phyloP scores from a whole-genome alignment of 2,113 vertebrate species.

The Podilymbus podiceps region DNA sequence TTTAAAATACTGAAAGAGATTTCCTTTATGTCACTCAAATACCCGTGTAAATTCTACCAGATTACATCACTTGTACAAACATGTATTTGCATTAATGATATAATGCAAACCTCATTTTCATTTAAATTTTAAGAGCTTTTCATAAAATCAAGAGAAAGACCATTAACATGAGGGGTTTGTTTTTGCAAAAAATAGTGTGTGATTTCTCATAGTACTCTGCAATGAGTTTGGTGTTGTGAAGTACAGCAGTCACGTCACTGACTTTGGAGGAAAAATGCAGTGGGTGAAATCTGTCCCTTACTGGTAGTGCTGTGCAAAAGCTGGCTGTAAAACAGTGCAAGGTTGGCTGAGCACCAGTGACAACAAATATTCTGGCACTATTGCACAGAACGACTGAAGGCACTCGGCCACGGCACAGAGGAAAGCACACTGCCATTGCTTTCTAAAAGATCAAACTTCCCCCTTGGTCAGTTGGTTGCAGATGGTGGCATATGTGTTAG shows the following conservation, averaged over 20 bases:
- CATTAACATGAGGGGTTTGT: fast-evolving
- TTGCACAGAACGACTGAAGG: not conserved
- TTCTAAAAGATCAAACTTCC: conserved; percentile 3
- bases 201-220: not conserved
- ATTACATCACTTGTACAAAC: not conserved
- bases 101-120: not conserved
- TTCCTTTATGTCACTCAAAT: not conserved
- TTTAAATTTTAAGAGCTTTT: not conserved
- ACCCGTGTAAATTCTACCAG: fast-evolving
- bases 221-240: not conserved
- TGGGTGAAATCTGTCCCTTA: not conserved
- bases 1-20: not conserved
- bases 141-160: not conserved
- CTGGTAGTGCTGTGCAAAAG: not conserved
- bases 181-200: not conserved
- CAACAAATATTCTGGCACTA: conserved; percentile 2
- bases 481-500: conserved; percentile 22
- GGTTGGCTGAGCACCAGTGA: conserved; percentile 2
- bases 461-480: conserved; percentile 12
- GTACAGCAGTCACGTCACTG: not conserved
- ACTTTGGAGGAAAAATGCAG: not conserved
- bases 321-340: not conserved
- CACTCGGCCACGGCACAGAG: not conserved
- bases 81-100: not conserved
- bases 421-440: not conserved